A percentile compares a stretch with the other conserved stretches of the same genome.
These are phyloP conservation scores for Tricholauxania praeusta DNA, from an alignment of 2,888 invertebrate species.

Conservation along the genomic window DNA sequence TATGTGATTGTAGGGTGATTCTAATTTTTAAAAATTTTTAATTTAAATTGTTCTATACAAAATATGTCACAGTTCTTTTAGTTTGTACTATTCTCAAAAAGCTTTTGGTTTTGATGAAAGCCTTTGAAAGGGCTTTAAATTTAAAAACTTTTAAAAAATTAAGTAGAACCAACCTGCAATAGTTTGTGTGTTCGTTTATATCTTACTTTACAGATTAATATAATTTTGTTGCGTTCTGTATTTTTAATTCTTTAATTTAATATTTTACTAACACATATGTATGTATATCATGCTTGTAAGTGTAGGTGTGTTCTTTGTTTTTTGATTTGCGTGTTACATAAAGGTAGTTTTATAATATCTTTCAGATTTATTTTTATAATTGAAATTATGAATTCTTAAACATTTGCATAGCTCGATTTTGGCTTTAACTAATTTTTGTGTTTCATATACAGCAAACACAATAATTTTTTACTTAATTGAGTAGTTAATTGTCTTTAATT, in stretches of 20 bases:
- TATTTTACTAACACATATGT: conserved; percentile 10
- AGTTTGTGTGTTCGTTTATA: background rate
- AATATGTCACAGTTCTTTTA: too few species aligned
- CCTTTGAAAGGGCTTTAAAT: too few species aligned
- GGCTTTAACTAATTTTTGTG: background rate
- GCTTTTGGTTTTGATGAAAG: too few species aligned
- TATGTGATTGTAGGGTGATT: background rate
- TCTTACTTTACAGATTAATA: conserved; percentile 1
- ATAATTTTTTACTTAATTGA: background rate
- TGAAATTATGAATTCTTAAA: conserved; percentile 3
- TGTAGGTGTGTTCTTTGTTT: conserved; percentile 6
- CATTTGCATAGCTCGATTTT: conserved; percentile 32
- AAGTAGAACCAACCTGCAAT: too few species aligned
- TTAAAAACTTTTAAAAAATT: too few species aligned
- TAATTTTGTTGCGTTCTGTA: background rate
- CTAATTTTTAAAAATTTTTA: background rate
- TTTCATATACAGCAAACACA: background rate
- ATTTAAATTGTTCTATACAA: background rate
- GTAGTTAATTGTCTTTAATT: conserved; percentile 54
- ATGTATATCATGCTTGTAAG: conserved; percentile 9
- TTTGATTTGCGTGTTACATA: conserved; percentile 25
- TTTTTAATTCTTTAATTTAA: conserved; percentile 4
- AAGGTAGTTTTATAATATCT: conserved; percentile 13
- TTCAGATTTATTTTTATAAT: background rate
- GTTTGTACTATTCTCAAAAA: too few species aligned